phyloP scores from a whole-genome alignment of 2,888 invertebrate genomes.

The Microctonus brassicae region DNA sequence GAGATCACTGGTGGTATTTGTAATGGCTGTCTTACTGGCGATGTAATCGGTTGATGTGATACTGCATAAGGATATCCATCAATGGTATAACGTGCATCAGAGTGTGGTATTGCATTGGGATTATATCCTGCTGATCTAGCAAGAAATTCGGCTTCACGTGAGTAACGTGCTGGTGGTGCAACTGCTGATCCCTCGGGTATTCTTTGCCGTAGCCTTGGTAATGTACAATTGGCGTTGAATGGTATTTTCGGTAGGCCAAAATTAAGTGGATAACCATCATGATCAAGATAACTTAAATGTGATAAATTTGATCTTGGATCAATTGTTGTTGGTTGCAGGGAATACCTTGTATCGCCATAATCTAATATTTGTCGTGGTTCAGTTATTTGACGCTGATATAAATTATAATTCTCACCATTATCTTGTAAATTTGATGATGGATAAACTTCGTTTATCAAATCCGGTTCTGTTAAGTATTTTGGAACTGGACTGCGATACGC shows the following conservation, averaged over 20 bases:
- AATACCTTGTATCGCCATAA: slow-evolving; percentile 59
- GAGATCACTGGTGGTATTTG: slow-evolving; percentile 55
- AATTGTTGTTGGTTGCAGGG: slow-evolving; percentile 50
- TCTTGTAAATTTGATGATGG: slow-evolving; percentile 53
- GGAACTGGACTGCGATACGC: slow-evolving; percentile 53
- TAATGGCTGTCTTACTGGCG: slow-evolving; percentile 65
- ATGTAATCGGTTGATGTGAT: slow-evolving; percentile 66
- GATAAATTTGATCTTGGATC: slow-evolving; percentile 58
- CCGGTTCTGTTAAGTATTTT: slow-evolving; percentile 70
- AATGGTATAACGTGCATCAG: slow-evolving; percentile 77
- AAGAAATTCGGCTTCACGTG: slow-evolving; percentile 78
- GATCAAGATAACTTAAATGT: slow-evolving; percentile 75
- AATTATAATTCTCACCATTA: slow-evolving; percentile 40
- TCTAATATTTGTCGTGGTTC: slow-evolving; percentile 54
- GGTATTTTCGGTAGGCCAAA: slow-evolving; percentile 80
- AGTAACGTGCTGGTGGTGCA: slow-evolving; percentile 73
- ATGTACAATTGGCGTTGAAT: slow-evolving; percentile 77
- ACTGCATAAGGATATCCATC: slow-evolving; percentile 82
- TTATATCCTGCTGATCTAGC: slow-evolving; percentile 72
- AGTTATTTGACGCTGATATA: slow-evolving; percentile 55
- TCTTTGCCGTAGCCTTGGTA: slow-evolving; percentile 78
- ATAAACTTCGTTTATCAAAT: slow-evolving; percentile 68
- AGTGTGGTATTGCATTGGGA: slow-evolving; percentile 51
- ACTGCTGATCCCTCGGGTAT: slow-evolving; percentile 70
- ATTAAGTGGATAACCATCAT: slow-evolving; percentile 85